These are phyloP conservation scores for Anas acuta DNA, from an alignment of 2,797 vertebrate genomes.

Conservation along the genomic window DNA sequence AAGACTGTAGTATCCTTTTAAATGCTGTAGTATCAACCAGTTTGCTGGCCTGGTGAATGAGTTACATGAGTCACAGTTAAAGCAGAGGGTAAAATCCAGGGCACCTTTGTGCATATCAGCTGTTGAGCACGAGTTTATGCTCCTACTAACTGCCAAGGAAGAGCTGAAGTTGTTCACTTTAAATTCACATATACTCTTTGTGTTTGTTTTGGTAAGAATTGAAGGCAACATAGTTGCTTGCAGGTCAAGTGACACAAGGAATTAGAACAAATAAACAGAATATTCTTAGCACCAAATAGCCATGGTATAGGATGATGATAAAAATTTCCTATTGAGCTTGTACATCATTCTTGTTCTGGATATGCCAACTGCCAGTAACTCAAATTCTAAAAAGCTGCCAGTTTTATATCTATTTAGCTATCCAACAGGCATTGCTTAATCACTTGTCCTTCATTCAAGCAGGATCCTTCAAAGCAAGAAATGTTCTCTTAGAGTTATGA, in stretches of 20 bases:
- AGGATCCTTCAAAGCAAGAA: neutral
- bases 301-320: neutral
- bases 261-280: constrained; percentile 15
- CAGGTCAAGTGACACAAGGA: neutral
- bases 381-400: neutral
- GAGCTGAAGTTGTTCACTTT: neutral
- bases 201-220: neutral
- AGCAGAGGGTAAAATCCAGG: neutral
- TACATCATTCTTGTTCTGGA: neutral
- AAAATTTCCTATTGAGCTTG: neutral
- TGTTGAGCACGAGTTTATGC: neutral
- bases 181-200: constrained; percentile 17
- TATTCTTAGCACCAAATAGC: neutral
- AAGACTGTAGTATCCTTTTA: neutral
- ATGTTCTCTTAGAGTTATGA: neutral
- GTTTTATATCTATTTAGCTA: neutral
- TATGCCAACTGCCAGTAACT: neutral
- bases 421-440: neutral
- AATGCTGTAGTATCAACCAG: neutral
- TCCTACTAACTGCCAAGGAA: neutral
- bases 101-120: neutral
- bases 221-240: constrained; percentile 9
- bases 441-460: neutral
- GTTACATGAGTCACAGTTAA: neutral
- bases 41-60: neutral